Evolutionary conservation across 2,888 invertebrate genomes (phyloP).

Genomic region (Drosophila paracracens): DNA sequence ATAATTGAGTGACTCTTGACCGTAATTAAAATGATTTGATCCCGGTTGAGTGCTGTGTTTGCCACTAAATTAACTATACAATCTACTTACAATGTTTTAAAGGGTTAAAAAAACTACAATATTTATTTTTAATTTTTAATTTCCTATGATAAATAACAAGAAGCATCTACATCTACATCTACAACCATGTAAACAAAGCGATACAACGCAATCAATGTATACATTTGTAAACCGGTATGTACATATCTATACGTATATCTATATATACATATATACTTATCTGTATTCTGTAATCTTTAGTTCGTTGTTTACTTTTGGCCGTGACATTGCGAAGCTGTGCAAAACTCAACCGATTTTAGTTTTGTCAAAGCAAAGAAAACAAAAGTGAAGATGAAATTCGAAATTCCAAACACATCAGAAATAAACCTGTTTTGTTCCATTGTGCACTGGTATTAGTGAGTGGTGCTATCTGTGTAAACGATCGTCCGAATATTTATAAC

Average conservation of each 20-base stretch:
- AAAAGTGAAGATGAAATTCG: conserved; percentile 66
- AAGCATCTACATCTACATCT: background rate
- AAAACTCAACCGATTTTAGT: conserved; percentile 56
- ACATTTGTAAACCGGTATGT: background rate
- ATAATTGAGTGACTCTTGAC: conserved; percentile 75
- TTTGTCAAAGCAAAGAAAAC: conserved; percentile 49
- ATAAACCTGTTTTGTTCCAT: conserved; percentile 56
- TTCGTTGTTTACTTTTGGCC: conserved; percentile 51
- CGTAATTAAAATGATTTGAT: conserved; percentile 69
- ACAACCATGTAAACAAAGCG: conserved; percentile 2
- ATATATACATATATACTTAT: background rate
- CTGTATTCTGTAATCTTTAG: conserved; percentile 25
- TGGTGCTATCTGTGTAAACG: conserved; percentile 38
- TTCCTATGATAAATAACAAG: background rate
- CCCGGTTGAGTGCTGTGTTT: conserved; percentile 26
- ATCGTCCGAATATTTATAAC: conserved; percentile 37
- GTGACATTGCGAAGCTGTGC: conserved; percentile 20
- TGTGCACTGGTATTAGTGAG: background rate
- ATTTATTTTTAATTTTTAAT: conserved; percentile 1
- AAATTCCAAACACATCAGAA: conserved; percentile 22
- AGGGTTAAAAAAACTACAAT: conserved; percentile 16
- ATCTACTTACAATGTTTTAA: background rate
- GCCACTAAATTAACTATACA: conserved; percentile 1
- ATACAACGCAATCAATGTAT: background rate
- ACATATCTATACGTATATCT: background rate